Percentiles rank a stretch among this genome's conserved stretches.
phyloP scores from a whole-genome alignment of 1,140 invertebrate genomes.

The Dinothrombium tinctorium region DNA sequence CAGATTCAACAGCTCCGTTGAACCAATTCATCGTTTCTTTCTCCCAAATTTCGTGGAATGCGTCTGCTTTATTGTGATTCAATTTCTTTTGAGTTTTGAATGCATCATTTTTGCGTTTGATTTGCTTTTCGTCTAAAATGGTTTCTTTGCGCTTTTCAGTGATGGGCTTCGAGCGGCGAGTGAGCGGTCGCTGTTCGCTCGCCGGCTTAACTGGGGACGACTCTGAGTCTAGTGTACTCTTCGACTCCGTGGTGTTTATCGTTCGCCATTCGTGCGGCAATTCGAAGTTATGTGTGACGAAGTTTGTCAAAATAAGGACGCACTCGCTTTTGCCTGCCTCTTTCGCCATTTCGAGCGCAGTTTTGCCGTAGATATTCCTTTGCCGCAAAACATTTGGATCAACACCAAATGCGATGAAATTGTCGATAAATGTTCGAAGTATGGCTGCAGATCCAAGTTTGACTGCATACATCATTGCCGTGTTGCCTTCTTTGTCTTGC shows the following conservation, averaged over 20 bases:
- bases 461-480: constrained; percentile 15
- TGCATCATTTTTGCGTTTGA: too few relatives aligned
- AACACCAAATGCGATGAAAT: constrained; percentile 1
- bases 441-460: constrained; percentile 10
- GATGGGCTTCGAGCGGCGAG: too few relatives aligned
- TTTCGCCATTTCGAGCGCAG: background rate
- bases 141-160: too few relatives aligned
- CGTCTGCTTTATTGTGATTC: too few relatives aligned
- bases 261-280: too few relatives aligned
- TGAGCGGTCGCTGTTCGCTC: too few relatives aligned
- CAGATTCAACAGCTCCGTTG: background rate
- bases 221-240: too few relatives aligned
- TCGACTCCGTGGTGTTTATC: too few relatives aligned
- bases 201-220: too few relatives aligned
- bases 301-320: background rate
- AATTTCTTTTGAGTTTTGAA: too few relatives aligned
- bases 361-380: background rate
- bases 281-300: background rate
- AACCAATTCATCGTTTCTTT: constrained; percentile 3
- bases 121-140: too few relatives aligned
- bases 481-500: constrained; percentile 17
- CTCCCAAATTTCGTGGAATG: constrained; percentile 1
- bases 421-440: constrained; percentile 8
- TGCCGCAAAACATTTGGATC: background rate
- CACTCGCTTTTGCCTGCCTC: background rate